Evolutionary conservation across 37 sponge, comb jelly and placozoan species (phyloP), one percentile per base, ranked within the genome.

Genomic region (Diacarnus erythraeanus): DNA sequence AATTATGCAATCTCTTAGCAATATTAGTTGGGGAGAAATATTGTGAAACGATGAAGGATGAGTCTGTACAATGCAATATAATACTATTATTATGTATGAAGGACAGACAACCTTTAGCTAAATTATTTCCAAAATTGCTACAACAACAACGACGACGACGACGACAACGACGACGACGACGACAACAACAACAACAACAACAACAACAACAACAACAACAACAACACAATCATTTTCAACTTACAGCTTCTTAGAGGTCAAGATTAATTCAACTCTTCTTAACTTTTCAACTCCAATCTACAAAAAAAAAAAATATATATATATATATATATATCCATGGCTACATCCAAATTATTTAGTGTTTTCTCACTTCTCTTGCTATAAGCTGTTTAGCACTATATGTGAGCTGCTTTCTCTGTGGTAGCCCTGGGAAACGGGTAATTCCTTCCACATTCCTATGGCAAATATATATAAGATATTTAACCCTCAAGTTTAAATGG

Each of bases 301-400:
- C 8, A 10, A 39, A 0, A 4, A 6, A 57, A 71, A 47, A 47
- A 47, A 15, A 47, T 12, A 47, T 47, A 15, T 15, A 6, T 47
- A 12, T 18, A 65, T 25, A 42, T 18, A 30, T 37, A 2, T 38
- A n/a, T 57, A 43, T n/a, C n/a, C n/a, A n/a, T n/a, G n/a, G n/a
- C n/a, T n/a, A 47, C 12, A 3, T 17, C 12, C 29, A 74, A 22
- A 63, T 74, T 31, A 26, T 22, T 8, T 44, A 25, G 12, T 15
- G 12, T 15, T 47, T 47, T 47, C 51, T 47, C 10, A 95, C 97
- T 87, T 98, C 96, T 85, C 94, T 85, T 33, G 92, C 87, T 57
- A 98, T 88, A 69, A 98, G 84, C 74, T 98, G 99, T 69, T 95
- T 98, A 61, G 93, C 84, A 76, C 83, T 82, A 64, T 97, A 97